phyloP scores from a whole-genome alignment of 1,140 invertebrate species.

The Philotrypesis tridentata region DNA sequence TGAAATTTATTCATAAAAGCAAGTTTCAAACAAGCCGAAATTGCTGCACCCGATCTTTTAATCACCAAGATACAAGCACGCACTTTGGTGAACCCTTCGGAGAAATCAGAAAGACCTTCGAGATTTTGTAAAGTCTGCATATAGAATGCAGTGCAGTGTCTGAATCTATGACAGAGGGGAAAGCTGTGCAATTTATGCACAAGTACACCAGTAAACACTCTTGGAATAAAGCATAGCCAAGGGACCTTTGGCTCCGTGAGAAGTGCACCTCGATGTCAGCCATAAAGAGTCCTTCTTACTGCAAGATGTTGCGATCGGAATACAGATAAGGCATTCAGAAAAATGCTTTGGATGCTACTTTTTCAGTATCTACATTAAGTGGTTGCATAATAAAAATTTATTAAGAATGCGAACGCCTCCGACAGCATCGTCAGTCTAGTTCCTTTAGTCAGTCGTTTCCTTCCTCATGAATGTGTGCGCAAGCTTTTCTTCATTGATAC shows the following conservation, averaged over 20 bases:
- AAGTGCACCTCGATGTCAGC: slow-evolving; percentile 55
- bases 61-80: slow-evolving; percentile 17
- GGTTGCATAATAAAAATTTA: slow-evolving; percentile 62
- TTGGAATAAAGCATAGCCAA: slow-evolving; percentile 61
- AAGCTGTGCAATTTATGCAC: slow-evolving; percentile 69
- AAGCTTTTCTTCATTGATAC: slow-evolving; percentile 32
- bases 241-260: slow-evolving; percentile 58
- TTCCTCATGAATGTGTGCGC: slow-evolving; percentile 34
- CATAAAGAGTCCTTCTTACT: slow-evolving; percentile 44
- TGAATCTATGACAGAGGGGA: slow-evolving; percentile 54
- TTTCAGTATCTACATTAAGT: slow-evolving; percentile 65
- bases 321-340: slow-evolving; percentile 63
- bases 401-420: slow-evolving; percentile 52
- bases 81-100: slow-evolving; percentile 44
- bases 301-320: slow-evolving; percentile 48
- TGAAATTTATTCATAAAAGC: neutral
- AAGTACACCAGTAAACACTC: slow-evolving; percentile 69
- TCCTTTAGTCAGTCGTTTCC: slow-evolving; percentile 26
- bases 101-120: slow-evolving; percentile 52
- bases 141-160: slow-evolving; percentile 29
- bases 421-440: neutral
- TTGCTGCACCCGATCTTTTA: slow-evolving; percentile 22
- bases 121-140: slow-evolving; percentile 65
- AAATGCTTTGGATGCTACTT: slow-evolving; percentile 69
- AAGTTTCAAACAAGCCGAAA: neutral